These are phyloP conservation scores for Cephalopholis sonnerati DNA, from an alignment of 2,113 vertebrate genomes.

Conservation along the genomic window DNA sequence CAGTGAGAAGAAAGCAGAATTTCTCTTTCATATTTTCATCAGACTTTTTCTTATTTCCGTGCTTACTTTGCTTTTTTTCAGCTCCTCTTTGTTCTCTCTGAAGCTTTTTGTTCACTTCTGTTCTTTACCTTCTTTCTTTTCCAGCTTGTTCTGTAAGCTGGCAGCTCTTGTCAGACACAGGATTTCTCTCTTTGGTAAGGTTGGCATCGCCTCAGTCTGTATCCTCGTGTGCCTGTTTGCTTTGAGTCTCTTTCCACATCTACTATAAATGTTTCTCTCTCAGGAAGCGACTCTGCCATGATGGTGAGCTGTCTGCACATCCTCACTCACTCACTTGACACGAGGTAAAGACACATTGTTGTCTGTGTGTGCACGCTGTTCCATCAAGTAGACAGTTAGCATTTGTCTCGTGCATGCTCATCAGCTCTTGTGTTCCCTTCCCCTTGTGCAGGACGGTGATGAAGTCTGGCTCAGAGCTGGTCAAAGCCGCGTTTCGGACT, in stretches of 20 bases:
- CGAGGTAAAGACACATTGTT: constrained; percentile 82
- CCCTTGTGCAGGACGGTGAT: constrained; percentile 90
- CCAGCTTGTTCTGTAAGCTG: constrained; percentile 98
- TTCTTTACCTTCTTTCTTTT: constrained; percentile 71
- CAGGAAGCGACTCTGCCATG: constrained; percentile 93
- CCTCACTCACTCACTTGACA: constrained; percentile 94
- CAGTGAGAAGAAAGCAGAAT: neutral
- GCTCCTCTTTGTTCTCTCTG: constrained; percentile 31
- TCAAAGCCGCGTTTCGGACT: constrained; percentile 91
- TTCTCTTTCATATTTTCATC: neutral
- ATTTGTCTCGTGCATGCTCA: neutral
- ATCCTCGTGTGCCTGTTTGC: constrained; percentile 11
- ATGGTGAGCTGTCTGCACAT: constrained; percentile 99
- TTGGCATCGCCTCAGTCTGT: constrained; percentile 21
- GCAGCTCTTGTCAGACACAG: constrained; percentile 99
- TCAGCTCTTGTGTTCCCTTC: neutral
- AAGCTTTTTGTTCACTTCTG: constrained; percentile 42
- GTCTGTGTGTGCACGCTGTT: neutral
- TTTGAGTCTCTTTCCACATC: neutral
- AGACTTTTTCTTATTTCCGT: constrained; percentile 22
- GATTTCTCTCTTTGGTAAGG: constrained; percentile 99
- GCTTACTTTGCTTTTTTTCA: constrained; percentile 17
- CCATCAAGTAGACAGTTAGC: neutral
- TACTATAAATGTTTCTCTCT: constrained; percentile 58
- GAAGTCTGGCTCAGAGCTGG: constrained; percentile 96